phyloP scores from a whole-genome alignment of 1,140 invertebrate genomes.

The Euborellia annulipes region DNA sequence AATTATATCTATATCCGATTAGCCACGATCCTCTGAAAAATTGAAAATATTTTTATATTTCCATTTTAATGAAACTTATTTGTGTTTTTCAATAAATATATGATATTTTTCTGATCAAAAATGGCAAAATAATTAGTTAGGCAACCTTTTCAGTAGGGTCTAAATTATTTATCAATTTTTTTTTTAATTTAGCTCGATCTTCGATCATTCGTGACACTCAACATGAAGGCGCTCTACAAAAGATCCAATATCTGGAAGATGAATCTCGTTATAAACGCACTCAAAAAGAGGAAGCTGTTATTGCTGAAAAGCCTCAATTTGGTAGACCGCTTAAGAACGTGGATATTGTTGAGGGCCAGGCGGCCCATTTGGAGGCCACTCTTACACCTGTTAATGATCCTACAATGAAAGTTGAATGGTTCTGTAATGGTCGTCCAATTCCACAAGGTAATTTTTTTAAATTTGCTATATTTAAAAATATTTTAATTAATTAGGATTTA shows the following conservation, averaged over 20 bases:
- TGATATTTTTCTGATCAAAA: too few relatives aligned
- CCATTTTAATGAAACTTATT: too few relatives aligned
- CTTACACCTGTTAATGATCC: constrained; percentile 89
- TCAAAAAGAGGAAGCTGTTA: constrained; percentile 50
- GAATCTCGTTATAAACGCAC: constrained; percentile 58
- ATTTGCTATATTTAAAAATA: not conserved
- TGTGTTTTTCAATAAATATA: too few relatives aligned
- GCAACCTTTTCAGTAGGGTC: too few relatives aligned
- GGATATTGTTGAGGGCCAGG: constrained; percentile 69
- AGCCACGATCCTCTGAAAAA: too few relatives aligned
- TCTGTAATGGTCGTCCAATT: constrained; percentile 76
- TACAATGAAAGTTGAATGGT: constrained; percentile 92
- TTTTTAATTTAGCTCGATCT: constrained; percentile 47
- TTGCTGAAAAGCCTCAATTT: constrained; percentile 74
- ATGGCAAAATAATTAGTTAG: too few relatives aligned
- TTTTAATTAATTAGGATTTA: not conserved
- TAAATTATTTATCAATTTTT: constrained; percentile 8
- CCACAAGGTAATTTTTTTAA: constrained; percentile 42
- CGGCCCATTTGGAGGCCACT: constrained; percentile 88
- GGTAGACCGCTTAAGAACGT: constrained; percentile 73
- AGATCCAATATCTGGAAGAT: constrained; percentile 84
- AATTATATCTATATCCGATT: too few relatives aligned
- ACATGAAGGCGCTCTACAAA: constrained; percentile 82
- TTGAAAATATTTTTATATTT: too few relatives aligned
- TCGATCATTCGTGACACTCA: constrained; percentile 86